Percentiles rank a stretch among this genome's conserved stretches.
Evolutionary conservation across 2,113 vertebrate species (phyloP).

Genomic region (Coryphaenoides rupestris): DNA sequence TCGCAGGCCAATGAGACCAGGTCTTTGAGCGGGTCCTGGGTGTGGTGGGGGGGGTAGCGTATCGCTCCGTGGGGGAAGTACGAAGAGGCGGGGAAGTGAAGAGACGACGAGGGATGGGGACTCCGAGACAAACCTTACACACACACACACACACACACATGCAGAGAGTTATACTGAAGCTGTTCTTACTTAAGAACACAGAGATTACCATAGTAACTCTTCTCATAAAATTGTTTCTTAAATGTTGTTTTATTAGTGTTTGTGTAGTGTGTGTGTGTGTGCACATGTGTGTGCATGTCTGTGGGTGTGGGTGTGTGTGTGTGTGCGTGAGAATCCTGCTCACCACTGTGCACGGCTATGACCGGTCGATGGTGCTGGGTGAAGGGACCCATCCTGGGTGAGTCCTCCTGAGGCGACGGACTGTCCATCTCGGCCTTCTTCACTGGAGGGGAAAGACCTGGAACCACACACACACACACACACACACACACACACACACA

Average conservation of each 20-base stretch:
- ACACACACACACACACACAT: not conserved
- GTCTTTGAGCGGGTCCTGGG: conserved; percentile 95
- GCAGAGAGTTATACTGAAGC: not conserved
- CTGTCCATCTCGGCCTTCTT: conserved; percentile 97
- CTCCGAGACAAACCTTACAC: conserved; percentile 84
- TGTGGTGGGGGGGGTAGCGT: conserved; percentile 93
- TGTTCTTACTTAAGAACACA: too few species aligned
- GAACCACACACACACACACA: conserved; percentile 19
- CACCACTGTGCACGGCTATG: conserved; percentile 97
- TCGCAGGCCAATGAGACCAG: conserved; percentile 94
- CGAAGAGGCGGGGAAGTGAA: conserved; percentile 90
- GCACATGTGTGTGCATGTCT: not conserved
- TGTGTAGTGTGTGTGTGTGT: not conserved
- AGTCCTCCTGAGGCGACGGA: conserved; percentile 91
- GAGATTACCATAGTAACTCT: not conserved
- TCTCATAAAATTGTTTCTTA: not conserved
- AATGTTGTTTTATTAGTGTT: not conserved
- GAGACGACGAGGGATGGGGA: conserved; percentile 87
- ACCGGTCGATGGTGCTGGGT: conserved; percentile 97
- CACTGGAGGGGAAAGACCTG: conserved; percentile 91
- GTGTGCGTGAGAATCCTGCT: conserved; percentile 44
- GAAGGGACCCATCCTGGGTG: conserved; percentile 89
- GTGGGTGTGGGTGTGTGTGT: not conserved
- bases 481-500: not conserved
- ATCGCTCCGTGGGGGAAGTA: conserved; percentile 95